phyloP scores from a whole-genome alignment of 2,113 vertebrate genomes.

The Eublepharis macularius region DNA sequence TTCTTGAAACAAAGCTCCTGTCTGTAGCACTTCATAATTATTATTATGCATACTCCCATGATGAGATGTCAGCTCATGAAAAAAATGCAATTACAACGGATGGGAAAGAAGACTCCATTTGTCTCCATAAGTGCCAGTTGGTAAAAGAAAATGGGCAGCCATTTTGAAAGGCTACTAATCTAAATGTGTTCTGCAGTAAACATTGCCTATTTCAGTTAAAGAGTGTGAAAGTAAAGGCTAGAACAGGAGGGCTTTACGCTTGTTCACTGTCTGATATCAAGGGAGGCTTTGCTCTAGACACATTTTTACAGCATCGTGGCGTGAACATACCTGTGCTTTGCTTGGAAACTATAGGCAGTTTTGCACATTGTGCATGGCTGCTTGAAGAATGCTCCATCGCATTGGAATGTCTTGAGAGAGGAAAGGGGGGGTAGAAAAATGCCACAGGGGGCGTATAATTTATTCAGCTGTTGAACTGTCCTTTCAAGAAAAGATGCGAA shows the following conservation, averaged over 20 bases:
- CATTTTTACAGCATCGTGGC: background rate
- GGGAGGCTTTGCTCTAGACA: background rate
- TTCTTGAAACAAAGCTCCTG: background rate
- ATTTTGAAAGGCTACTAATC: background rate
- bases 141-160: background rate
- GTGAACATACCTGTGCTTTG: background rate
- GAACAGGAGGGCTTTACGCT: background rate
- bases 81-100: background rate
- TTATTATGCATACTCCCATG: background rate
- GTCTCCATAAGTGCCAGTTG: background rate
- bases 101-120: background rate
- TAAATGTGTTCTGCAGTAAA: background rate
- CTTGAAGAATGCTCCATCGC: background rate
- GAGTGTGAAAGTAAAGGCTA: background rate
- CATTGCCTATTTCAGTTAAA: background rate
- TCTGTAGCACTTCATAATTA: background rate
- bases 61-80: background rate
- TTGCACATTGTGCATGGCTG: background rate
- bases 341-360: background rate
- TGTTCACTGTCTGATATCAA: background rate
- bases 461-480: conserved; percentile 7
- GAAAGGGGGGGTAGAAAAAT: background rate
- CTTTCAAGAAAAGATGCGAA: background rate
- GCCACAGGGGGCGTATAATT: background rate
- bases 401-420: background rate